Conservation (phyloP, 1,140 invertebrate species). For the Drosophila punjabiensis region DNA sequence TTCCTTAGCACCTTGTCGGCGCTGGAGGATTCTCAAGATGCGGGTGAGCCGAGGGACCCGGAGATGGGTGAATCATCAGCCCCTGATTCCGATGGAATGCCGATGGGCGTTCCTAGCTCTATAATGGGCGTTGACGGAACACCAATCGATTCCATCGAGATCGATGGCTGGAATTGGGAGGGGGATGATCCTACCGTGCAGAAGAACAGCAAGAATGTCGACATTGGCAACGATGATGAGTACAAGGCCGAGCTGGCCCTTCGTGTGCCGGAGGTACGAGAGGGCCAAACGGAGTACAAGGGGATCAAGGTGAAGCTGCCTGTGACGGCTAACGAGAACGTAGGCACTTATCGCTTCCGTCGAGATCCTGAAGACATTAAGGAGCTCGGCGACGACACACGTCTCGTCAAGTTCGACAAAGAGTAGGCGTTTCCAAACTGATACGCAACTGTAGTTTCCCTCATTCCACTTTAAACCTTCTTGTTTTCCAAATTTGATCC, state of each 20-base stretch:
- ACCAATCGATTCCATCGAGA: constrained; percentile 63
- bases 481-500: neutral
- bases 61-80: neutral
- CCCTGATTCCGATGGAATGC: neutral
- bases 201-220: constrained; percentile 15
- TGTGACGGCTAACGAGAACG: constrained; percentile 37
- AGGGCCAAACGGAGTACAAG: constrained; percentile 56
- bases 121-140: constrained; percentile 41
- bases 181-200: constrained; percentile 58
- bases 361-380: constrained; percentile 54
- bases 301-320: constrained; percentile 68
- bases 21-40: constrained; percentile 1
- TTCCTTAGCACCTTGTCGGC: constrained; percentile 39
- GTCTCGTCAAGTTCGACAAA: constrained; percentile 60
- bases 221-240: constrained; percentile 64
- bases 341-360: constrained; percentile 72
- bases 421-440: constrained; percentile 27
- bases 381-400: constrained; percentile 59
- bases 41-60: neutral
- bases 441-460: neutral
- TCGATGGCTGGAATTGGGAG: constrained; percentile 66
- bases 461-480: neutral
- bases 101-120: neutral
- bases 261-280: constrained; percentile 51
- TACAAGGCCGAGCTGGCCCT: constrained; percentile 54